Percentiles rank a stretch among this genome's conserved stretches.
Conservation (phyloP, 92 coral and sea anemone genomes). For the Muricea muricata region DNA sequence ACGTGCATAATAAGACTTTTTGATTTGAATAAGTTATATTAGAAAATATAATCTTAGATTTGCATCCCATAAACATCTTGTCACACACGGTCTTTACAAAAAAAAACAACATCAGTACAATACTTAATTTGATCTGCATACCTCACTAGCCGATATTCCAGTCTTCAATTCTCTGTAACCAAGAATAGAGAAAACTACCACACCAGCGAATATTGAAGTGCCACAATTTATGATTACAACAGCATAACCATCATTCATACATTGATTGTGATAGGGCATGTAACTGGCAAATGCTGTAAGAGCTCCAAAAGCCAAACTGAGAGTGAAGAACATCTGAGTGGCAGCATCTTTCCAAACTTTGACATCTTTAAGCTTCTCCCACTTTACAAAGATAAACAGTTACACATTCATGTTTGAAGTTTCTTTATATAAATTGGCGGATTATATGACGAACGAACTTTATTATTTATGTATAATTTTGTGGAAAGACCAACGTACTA, state of each 20-base stretch:
- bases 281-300: slow-evolving; percentile 96
- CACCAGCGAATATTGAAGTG: slow-evolving; percentile 95
- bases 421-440: no score
- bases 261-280: slow-evolving; percentile 93
- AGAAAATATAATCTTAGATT: no score
- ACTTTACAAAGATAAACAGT: slow-evolving; percentile 57
- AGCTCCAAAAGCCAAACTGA: slow-evolving; percentile 98
- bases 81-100: no score
- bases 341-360: slow-evolving; percentile 99
- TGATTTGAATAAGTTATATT: no score
- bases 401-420: no score
- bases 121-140: slow-evolving; percentile 13
- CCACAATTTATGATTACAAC: slow-evolving; percentile 95
- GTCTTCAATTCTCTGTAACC: slow-evolving; percentile 90
- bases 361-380: slow-evolving; percentile 74
- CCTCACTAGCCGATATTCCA: slow-evolving; percentile 85
- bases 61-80: no score
- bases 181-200: slow-evolving; percentile 94
- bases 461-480: no score
- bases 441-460: no score
- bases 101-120: no score
- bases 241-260: slow-evolving; percentile 88
- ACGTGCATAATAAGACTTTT: no score
- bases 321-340: slow-evolving; percentile 98
- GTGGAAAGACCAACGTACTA: no score